Conservation (phyloP, 2,888 invertebrate genomes). For the Rambutsinella grinnellia region DNA sequence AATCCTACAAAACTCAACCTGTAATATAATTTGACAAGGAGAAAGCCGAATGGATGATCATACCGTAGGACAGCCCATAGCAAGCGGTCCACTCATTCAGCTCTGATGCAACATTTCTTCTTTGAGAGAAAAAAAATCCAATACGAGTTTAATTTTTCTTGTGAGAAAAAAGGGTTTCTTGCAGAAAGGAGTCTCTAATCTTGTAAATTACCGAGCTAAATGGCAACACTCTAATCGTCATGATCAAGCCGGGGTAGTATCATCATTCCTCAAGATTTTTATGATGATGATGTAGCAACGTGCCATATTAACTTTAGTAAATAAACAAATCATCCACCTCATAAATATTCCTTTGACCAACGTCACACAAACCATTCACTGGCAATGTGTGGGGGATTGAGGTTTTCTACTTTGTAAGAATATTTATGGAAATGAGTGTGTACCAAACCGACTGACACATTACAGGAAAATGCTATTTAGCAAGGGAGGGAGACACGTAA, state of each 20-base stretch:
- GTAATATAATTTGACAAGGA: constrained; percentile 7
- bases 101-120: neutral
- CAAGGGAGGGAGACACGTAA: constrained; percentile 17
- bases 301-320: constrained; percentile 30
- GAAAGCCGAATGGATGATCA: constrained; percentile 42
- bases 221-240: constrained; percentile 1
- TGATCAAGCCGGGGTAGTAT: neutral
- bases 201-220: constrained; percentile 42
- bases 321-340: constrained; percentile 37
- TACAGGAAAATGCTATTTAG: neutral
- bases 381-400: neutral
- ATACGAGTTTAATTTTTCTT: constrained; percentile 27
- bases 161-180: no score
- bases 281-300: constrained; percentile 29
- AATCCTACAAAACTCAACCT: neutral
- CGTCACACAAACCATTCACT: no score
- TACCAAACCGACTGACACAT: constrained; percentile 6
- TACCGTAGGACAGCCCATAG: no score
- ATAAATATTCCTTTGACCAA: constrained; percentile 18
- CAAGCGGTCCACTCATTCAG: neutral
- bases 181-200: constrained; percentile 35
- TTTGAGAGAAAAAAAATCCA: neutral
- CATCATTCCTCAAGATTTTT: constrained; percentile 4
- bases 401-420: neutral
- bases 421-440: neutral